Percentiles rank a stretch among this genome's conserved stretches.
phyloP scores from a whole-genome alignment of 2,113 vertebrate genomes.

The Poeciliopsis retropinna region DNA sequence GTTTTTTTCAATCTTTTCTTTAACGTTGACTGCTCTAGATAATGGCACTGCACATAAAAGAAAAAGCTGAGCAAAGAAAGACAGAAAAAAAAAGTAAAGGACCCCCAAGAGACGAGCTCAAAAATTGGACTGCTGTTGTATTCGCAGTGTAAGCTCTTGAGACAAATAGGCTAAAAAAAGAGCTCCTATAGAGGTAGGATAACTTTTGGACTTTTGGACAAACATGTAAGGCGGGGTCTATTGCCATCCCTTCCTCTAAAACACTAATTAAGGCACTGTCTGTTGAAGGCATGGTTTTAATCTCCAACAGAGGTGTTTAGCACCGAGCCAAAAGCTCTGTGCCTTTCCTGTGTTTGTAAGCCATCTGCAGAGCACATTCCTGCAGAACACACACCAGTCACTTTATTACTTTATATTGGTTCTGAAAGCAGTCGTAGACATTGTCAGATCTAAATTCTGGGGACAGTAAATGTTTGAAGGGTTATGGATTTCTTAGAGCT shows the following conservation, averaged over 20 bases:
- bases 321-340: slow-evolving; percentile 31
- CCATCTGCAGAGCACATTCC: slow-evolving; percentile 56
- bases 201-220: not conserved
- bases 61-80: not conserved
- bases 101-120: not conserved
- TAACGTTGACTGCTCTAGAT: not conserved
- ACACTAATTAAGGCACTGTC: slow-evolving; percentile 12
- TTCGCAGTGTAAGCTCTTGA: not conserved
- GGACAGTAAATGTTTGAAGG: not conserved
- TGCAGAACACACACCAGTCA: slow-evolving; percentile 4
- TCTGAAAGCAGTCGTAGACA: not conserved
- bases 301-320: slow-evolving; percentile 24
- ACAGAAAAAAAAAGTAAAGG: not conserved
- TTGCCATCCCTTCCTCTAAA: slow-evolving; percentile 6
- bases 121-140: not conserved
- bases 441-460: not conserved
- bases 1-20: not conserved
- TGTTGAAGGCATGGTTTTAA: slow-evolving; percentile 32
- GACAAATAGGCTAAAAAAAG: slow-evolving; percentile 14
- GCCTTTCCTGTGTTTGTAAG: slow-evolving; percentile 19
- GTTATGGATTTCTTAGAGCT: not conserved
- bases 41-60: not conserved
- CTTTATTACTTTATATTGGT: not conserved
- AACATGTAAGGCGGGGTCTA: not conserved
- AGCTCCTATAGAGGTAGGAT: not conserved